Base-by-base conservation (phyloP, 2,797 vertebrate genomes). In the Cyprinella venusta region DNA sequence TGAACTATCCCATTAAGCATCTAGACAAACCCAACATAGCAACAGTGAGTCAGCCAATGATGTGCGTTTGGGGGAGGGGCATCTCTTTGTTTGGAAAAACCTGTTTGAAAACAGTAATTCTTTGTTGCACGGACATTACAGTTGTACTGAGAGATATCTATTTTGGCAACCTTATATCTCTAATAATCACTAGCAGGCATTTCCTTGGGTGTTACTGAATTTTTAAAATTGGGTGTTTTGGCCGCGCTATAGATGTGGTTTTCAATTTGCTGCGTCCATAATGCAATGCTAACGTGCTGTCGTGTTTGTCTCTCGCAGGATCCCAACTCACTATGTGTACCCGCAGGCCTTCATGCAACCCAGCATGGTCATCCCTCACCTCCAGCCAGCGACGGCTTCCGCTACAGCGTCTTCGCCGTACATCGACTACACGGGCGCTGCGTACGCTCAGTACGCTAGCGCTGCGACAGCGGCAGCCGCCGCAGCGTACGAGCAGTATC, bases 301-400 rank as follows among this genome's bases (percentile, higher is more conserved):
- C 88, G 77, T 89, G 85, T 91, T 90, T 87, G 63, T 95, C 91
- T 92, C 94, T 93, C 86, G 87, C 96, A 99, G 98, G 95, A 99
- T 99, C 89, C 98, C 98, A 8, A 96, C 98, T 88, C 98, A 99
- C 93, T 99, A 99, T 76, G 95, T 99, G 89, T 99, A 99, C 92
- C 98, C 98, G 56, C 98, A 99, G 94, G 98, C 98, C 89, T 99
- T 98, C 76, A 95, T 99, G 92, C 98, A 99, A 94, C 98, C 98
- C 16, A 98, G 98, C 88, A 92, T 99, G 93, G 96, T 99, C 87
- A 98, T 99, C 85, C 98, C 98, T 8, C 98, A 99, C 1, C 95
- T 99, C 63, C 98, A 99, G 90, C 96, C 95, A 0, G 88, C 95
- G 0, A 91, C 96, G 0, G 92, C 96, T 4, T 94, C 97, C 0